These are phyloP conservation scores for Troides aeacus DNA, from an alignment of 2,888 invertebrate species.

Conservation along the genomic window DNA sequence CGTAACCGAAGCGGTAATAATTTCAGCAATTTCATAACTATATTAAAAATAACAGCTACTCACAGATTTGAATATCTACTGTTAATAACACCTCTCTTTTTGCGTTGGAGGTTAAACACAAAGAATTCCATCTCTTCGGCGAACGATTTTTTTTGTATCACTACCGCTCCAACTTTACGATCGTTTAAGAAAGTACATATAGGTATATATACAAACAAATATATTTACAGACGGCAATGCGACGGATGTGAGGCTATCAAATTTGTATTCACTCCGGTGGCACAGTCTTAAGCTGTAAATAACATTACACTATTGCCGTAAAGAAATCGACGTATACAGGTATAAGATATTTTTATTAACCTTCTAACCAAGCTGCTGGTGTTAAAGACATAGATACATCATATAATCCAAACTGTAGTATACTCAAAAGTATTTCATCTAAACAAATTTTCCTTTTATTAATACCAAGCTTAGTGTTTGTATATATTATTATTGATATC, in stretches of 20 bases:
- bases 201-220: neutral
- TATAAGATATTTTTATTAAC: neutral
- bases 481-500: too few species aligned
- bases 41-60: too few species aligned
- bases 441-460: too few species aligned
- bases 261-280: constrained; percentile 10
- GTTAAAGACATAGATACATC: neutral
- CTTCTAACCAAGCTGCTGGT: neutral
- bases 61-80: too few species aligned
- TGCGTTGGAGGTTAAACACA: too few species aligned
- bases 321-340: constrained; percentile 3
- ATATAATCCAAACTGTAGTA: neutral
- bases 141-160: constrained; percentile 12
- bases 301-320: constrained; percentile 4
- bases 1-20: too few species aligned
- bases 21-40: too few species aligned
- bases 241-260: constrained; percentile 4
- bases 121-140: neutral
- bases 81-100: too few species aligned
- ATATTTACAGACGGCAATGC: neutral
- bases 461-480: too few species aligned
- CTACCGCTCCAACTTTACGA: constrained; percentile 15
- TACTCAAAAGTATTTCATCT: too few species aligned
- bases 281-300: constrained; percentile 15
- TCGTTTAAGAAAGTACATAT: constrained; percentile 5